phyloP scores from a whole-genome alignment of 2,888 invertebrate genomes.

The Bembecia ichneumoniformis region DNA sequence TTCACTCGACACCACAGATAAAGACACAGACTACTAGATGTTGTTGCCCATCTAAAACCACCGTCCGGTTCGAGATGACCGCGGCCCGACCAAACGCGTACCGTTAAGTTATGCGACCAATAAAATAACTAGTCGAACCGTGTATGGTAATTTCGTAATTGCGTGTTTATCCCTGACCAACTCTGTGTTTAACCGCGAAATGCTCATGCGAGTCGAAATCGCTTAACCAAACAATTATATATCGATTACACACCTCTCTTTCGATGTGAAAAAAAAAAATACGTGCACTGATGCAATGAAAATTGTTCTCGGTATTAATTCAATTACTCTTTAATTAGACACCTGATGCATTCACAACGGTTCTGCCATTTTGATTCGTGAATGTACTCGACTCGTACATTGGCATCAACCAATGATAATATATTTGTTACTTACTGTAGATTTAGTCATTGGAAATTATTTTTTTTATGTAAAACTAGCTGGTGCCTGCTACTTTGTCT shows the following conservation, averaged over 20 bases:
- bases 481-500: no score
- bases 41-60: not conserved
- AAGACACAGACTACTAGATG: not conserved
- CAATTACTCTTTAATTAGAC: constrained; percentile 19
- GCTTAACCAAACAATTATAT: constrained; percentile 31
- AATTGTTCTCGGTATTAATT: constrained; percentile 16
- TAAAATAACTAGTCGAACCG: constrained; percentile 35
- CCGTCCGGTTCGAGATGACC: not conserved
- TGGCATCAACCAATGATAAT: constrained; percentile 9
- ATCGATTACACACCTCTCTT: constrained; percentile 12
- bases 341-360: constrained; percentile 12
- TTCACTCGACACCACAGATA: not conserved
- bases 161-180: constrained; percentile 44
- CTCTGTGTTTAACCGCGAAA: constrained; percentile 30
- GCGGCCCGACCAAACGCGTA: constrained; percentile 20
- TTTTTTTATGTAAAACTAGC: no score
- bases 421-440: no score
- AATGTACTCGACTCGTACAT: constrained; percentile 3
- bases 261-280: constrained; percentile 2
- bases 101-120: constrained; percentile 47
- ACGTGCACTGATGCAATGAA: constrained; percentile 8
- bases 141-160: constrained; percentile 58
- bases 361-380: constrained; percentile 14
- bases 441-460: no score
- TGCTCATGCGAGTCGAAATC: constrained; percentile 23